Evolutionary conservation across 2,797 vertebrate species (phyloP).

Genomic region (Acanthiza pusilla): DNA sequence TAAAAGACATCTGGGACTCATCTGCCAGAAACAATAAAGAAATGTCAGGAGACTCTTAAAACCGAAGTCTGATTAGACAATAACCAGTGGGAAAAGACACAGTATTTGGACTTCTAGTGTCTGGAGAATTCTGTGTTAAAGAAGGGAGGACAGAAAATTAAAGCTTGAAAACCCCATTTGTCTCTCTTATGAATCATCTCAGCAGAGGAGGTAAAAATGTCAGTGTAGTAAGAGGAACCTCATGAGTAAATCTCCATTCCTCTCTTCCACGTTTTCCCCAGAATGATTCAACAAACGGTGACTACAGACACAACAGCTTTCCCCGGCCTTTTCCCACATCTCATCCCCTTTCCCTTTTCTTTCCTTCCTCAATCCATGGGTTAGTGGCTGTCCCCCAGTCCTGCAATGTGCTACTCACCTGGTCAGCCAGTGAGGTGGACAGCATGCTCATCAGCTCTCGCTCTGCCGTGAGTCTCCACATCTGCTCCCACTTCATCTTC

Average conservation of each 20-base stretch:
- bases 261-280: not conserved
- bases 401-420: conserved; percentile 75
- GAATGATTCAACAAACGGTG: not conserved
- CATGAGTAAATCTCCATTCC: not conserved
- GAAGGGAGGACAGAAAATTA: not conserved
- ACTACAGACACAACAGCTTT: not conserved
- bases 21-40: not conserved
- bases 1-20: conserved; percentile 16
- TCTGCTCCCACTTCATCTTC: conserved; percentile 99
- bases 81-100: conserved; percentile 14
- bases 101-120: not conserved
- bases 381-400: not conserved
- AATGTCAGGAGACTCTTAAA: not conserved
- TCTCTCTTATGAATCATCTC: not conserved
- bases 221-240: not conserved
- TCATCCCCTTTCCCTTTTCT: not conserved
- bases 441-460: conserved; percentile 98
- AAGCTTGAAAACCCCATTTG: not conserved
- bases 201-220: not conserved
- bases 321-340: not conserved
- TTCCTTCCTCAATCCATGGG: not conserved
- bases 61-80: not conserved
- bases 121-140: not conserved
- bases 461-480: conserved; percentile 97
- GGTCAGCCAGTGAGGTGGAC: conserved; percentile 95